A percentile compares a stretch with the other conserved stretches of the same genome.
Conservation (phyloP, 1,140 invertebrate genomes). For the Heliothis virescens region DNA sequence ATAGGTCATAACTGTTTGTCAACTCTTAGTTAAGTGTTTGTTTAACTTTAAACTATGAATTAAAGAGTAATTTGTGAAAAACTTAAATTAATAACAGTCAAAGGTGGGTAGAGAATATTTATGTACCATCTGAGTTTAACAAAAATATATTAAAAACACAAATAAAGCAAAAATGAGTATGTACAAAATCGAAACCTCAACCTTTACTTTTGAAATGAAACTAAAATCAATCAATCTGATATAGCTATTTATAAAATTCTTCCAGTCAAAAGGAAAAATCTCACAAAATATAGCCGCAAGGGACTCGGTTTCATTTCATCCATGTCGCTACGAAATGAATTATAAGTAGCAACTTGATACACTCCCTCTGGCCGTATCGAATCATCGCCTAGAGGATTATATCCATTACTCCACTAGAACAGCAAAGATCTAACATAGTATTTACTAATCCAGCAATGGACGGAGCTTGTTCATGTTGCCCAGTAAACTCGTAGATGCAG, state of each 20-base stretch:
- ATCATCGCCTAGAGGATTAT: neutral
- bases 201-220: neutral
- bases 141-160: too few relatives aligned
- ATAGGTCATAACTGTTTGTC: slow-evolving; percentile 36
- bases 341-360: slow-evolving; percentile 48
- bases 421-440: neutral
- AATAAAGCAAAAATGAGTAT: neutral
- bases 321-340: slow-evolving; percentile 49
- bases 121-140: neutral
- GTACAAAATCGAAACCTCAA: neutral
- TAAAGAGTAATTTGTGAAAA: too few relatives aligned
- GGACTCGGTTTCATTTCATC: slow-evolving; percentile 47
- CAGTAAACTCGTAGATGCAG: slow-evolving; percentile 18
- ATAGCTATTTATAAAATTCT: slow-evolving; percentile 13
- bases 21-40: neutral
- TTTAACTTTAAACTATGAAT: neutral
- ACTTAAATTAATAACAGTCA: too few relatives aligned
- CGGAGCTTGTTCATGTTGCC: neutral
- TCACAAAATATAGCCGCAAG: slow-evolving; percentile 46
- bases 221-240: slow-evolving; percentile 22
- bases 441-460: slow-evolving; percentile 26
- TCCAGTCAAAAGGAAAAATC: slow-evolving; percentile 42
- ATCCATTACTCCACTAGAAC: neutral
- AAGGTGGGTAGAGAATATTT: too few relatives aligned
- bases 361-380: slow-evolving; percentile 2